Conservation (phyloP, 2,797 vertebrate species). For the Threskiornis aethiopicus region DNA sequence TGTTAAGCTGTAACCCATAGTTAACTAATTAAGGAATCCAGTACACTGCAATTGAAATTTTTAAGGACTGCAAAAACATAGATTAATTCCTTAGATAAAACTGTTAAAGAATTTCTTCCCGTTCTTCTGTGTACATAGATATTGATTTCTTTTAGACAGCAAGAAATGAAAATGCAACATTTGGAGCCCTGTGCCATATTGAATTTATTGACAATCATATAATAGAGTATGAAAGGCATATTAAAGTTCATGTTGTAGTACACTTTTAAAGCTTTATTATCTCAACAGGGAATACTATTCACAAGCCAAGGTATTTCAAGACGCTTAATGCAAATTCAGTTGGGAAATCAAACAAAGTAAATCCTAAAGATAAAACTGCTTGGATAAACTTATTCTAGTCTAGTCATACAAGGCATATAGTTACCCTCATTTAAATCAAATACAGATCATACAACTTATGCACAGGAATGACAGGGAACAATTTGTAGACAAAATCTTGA, state of each 20-base stretch:
- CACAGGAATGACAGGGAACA: not conserved
- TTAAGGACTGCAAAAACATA: not conserved
- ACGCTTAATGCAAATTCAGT: not conserved
- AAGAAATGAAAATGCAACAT: not conserved
- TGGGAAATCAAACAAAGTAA: not conserved
- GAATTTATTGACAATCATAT: not conserved
- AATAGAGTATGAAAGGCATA: not conserved
- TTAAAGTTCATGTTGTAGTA: not conserved
- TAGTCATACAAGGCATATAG: not conserved
- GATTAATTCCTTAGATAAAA: not conserved
- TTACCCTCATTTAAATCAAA: not conserved
- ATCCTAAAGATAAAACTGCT: not conserved
- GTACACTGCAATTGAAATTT: not conserved
- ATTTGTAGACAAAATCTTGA: not conserved
- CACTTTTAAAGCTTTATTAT: not conserved
- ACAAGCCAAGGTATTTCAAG: not conserved
- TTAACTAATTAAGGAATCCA: conserved; percentile 18
- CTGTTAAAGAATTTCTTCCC: not conserved
- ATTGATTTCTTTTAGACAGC: not conserved
- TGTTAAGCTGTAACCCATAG: conserved; percentile 2
- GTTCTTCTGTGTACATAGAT: not conserved
- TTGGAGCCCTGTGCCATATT: not conserved
- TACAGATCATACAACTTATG: not conserved
- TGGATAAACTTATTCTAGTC: not conserved
- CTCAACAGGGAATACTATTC: not conserved